Evolutionary conservation across 2,797 vertebrate species (phyloP).

Genomic region (Pseudopleuronectes americanus): DNA sequence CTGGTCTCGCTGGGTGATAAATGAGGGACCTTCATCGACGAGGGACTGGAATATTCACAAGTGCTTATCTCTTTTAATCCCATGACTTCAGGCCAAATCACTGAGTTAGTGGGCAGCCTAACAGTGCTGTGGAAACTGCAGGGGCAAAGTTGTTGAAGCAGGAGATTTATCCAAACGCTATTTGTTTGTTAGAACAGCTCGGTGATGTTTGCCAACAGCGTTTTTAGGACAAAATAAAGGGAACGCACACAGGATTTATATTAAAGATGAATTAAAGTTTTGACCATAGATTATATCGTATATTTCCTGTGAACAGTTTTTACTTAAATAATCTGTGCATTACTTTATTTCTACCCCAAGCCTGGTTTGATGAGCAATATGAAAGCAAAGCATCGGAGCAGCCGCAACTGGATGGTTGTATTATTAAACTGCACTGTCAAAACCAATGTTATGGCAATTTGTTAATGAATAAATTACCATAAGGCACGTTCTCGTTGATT

Average conservation of each 20-base stretch:
- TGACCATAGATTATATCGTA: neutral
- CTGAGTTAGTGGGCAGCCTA: conserved; percentile 31
- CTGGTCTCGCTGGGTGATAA: conserved; percentile 71
- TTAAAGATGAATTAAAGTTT: conserved; percentile 36
- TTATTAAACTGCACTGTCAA: conserved; percentile 43
- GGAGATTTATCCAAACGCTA: conserved; percentile 50
- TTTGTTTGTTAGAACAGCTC: conserved; percentile 46
- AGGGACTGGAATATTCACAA: conserved; percentile 69
- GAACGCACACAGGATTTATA: conserved; percentile 33
- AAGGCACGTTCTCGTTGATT: conserved; percentile 22
- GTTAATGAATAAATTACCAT: conserved; percentile 37
- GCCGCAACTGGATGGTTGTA: conserved; percentile 8
- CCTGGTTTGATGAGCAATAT: conserved; percentile 35
- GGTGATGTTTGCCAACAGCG: neutral
- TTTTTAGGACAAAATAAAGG: conserved; percentile 36
- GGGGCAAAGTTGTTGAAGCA: conserved; percentile 60
- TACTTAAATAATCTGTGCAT: conserved; percentile 9
- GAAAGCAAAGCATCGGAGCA: conserved; percentile 23
- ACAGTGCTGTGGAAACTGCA: conserved; percentile 47
- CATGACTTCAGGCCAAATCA: conserved; percentile 54
- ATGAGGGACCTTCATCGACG: conserved; percentile 54
- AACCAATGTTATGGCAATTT: conserved; percentile 22
- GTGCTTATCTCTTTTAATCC: conserved; percentile 77
- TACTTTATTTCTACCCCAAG: conserved; percentile 31
- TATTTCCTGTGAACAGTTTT: conserved; percentile 21